Conservation (phyloP, 2,113 vertebrate species). For the Pogona vitticeps region DNA sequence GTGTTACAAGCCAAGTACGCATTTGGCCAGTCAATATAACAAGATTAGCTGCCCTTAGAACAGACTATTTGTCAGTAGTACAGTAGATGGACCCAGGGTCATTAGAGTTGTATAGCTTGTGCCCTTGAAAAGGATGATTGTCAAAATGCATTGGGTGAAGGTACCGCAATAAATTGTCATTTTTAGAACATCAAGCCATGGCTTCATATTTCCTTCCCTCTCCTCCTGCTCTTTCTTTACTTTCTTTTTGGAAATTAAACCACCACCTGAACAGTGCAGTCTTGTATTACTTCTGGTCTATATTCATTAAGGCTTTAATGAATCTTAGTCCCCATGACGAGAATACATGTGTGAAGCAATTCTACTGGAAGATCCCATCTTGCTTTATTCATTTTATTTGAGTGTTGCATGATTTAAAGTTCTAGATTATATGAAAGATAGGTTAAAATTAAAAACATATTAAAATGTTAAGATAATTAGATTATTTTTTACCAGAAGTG, state of each 20-base stretch:
- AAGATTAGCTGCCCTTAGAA: not conserved
- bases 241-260: not conserved
- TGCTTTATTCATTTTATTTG: no score
- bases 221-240: not conserved
- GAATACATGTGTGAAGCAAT: not conserved
- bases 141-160: not conserved
- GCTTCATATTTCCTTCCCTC: not conserved
- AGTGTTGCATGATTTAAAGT: no score
- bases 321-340: not conserved
- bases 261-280: not conserved
- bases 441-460: no score
- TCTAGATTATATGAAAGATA: no score
- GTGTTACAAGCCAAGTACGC: not conserved
- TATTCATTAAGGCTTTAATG: not conserved
- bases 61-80: not conserved
- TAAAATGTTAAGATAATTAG: no score
- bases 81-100: not conserved
- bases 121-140: conserved; percentile 4
- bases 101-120: not conserved
- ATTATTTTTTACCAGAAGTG: no score
- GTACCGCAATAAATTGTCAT: not conserved
- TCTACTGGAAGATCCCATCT: not conserved
- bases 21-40: not conserved
- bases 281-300: not conserved
- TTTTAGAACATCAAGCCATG: not conserved